A percentile compares a stretch with the other conserved stretches of the same genome.
Evolutionary conservation across 2,797 vertebrate genomes (phyloP).

Genomic region (Corythornis leucogaster): DNA sequence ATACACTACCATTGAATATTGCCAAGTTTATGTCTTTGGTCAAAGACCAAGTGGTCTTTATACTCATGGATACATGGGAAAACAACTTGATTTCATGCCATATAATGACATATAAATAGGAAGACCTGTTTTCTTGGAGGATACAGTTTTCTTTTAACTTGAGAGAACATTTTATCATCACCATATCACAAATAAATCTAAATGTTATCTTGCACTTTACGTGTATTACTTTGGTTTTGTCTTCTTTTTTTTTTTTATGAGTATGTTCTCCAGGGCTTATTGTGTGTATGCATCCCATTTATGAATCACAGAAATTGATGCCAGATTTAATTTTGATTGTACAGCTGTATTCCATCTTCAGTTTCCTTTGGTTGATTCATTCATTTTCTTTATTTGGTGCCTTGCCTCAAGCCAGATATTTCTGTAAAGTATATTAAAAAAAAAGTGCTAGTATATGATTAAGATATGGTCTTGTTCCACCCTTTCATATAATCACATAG

Average conservation of each 20-base stretch:
- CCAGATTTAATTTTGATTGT: constrained; percentile 44
- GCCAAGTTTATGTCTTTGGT: neutral
- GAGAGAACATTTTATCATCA: constrained; percentile 15
- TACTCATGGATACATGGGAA: neutral
- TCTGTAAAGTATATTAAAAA: neutral
- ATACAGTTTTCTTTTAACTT: constrained; percentile 48
- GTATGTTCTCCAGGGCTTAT: neutral
- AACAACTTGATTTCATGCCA: constrained; percentile 41
- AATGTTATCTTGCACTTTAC: constrained; percentile 22
- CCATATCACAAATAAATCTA: constrained; percentile 22
- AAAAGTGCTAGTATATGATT: neutral
- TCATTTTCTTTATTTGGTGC: neutral
- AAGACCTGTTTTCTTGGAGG: constrained; percentile 46
- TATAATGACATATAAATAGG: constrained; percentile 37
- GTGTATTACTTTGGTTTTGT: constrained; percentile 38
- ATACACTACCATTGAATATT: neutral
- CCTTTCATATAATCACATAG: neutral
- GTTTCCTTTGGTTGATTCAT: constrained; percentile 16
- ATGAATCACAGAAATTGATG: neutral
- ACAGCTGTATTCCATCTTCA: constrained; percentile 9
- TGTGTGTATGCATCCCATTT: constrained; percentile 16
- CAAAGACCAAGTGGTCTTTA: neutral
- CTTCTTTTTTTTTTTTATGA: constrained; percentile 27
- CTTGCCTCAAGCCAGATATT: neutral
- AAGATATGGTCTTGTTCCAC: neutral